These are phyloP conservation scores for Chymomyza amoena DNA, from an alignment of 2,888 invertebrate species.

Conservation along the genomic window DNA sequence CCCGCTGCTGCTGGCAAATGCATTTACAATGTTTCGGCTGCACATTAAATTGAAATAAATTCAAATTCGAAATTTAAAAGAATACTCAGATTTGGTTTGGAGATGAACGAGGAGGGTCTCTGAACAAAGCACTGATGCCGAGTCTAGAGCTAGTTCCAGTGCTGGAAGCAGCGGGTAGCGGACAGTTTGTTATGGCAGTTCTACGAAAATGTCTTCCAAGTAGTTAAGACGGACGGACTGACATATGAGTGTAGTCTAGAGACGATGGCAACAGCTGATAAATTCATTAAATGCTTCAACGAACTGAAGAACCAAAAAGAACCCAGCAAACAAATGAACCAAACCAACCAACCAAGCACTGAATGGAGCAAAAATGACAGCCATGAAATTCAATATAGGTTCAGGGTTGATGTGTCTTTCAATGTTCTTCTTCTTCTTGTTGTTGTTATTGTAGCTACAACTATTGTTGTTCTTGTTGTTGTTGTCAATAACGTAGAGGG, in stretches of 20 bases:
- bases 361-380: slow-evolving; percentile 18
- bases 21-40: slow-evolving; percentile 47
- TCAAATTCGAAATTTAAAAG: background rate
- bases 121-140: too few species aligned
- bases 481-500: slow-evolving; percentile 47
- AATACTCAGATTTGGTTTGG: background rate
- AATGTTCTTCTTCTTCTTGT: background rate
- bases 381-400: slow-evolving; percentile 57
- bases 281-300: slow-evolving; percentile 62
- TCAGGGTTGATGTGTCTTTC: background rate
- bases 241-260: slow-evolving; percentile 7
- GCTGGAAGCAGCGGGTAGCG: background rate
- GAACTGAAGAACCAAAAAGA: slow-evolving; percentile 14
- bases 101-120: background rate
- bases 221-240: slow-evolving; percentile 25
- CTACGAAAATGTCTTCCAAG: slow-evolving; percentile 40
- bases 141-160: background rate
- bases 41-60: slow-evolving; percentile 56
- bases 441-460: slow-evolving; percentile 23
- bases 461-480: slow-evolving; percentile 9
- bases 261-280: slow-evolving; percentile 64
- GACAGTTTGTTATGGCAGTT: slow-evolving; percentile 13
- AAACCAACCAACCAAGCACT: background rate
- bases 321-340: slow-evolving; percentile 6
- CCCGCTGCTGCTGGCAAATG: slow-evolving; percentile 30